Base-by-base conservation (phyloP, 2,888 invertebrate species). In the Podabrus alpinus region DNA sequence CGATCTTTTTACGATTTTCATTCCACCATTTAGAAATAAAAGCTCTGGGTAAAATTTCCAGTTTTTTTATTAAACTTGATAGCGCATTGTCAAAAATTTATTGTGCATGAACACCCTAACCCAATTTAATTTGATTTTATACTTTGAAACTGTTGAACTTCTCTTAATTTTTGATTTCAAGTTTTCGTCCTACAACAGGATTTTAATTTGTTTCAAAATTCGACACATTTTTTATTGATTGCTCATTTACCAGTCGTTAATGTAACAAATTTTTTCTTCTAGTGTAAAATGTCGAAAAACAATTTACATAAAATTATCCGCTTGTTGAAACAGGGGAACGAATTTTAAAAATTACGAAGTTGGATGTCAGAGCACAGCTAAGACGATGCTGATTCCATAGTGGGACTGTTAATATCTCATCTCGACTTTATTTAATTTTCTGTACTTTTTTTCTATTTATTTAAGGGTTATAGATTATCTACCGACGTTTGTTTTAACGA, bases 401-500 rank as follows among this genome's bases (percentile, higher is more conserved):
- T 64, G 68, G 67, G 70, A 71, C 77, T 76, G 77, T 80, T 80
- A 81, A 81, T 79, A 78, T 75, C 78, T 77, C 80, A 79, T 80
- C 80, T 79, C 77, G 73, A 66, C 78, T 81, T 79, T 77, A 77
- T 80, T 80, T 82, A 80, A 76, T 80, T 81, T 80, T 81, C 80
- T 80, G 81, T 80, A 79, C 80, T 80, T 80, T 80, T 77, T 77
- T 78, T 78, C 78, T 78, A 79, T 82, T 82, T 81, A 82, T 81
- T n/a, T 78, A 80, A 79, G 80, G 80, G 80, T 79, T 81, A 79
- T 81, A 81, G 82, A 82, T 82, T 82, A 82, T 82, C 80, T 80
- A 80, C 80, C 82, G 80, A 79, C 80, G 79, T 81, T 82, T 82
- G 80, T 83, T 79, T 81, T 82, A 82, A 82, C 82, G 82, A 82